These are phyloP conservation scores for Allygus modestus DNA, from an alignment of 2,888 invertebrate species.

Conservation along the genomic window DNA sequence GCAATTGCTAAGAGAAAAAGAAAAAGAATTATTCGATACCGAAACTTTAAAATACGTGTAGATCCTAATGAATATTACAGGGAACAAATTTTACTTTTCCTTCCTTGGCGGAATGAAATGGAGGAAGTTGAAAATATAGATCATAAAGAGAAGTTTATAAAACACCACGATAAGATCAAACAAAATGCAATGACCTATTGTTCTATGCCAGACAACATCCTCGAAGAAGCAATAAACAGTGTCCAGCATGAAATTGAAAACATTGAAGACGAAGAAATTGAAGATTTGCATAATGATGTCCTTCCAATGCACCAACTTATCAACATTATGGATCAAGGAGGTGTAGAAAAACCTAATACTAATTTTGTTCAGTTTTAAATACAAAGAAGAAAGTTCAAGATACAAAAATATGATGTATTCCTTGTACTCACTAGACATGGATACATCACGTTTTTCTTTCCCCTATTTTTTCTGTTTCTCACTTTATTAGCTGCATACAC, in stretches of 20 bases:
- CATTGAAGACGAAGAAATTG: slow-evolving; percentile 37
- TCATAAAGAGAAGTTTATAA: neutral
- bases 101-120: slow-evolving; percentile 36
- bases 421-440: too few species aligned
- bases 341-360: neutral
- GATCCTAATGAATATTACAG: slow-evolving; percentile 42
- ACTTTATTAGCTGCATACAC: too few species aligned
- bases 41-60: neutral
- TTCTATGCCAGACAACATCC: neutral
- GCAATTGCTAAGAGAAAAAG: neutral
- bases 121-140: neutral
- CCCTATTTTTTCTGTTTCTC: too few species aligned
- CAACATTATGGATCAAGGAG: slow-evolving; percentile 18
- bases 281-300: neutral
- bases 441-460: too few species aligned
- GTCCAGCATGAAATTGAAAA: neutral
- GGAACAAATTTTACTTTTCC: slow-evolving; percentile 22
- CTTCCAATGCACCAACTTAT: neutral
- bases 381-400: too few species aligned
- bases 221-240: neutral
- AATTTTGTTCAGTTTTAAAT: too few species aligned
- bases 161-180: neutral
- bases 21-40: slow-evolving; percentile 20
- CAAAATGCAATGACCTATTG: neutral
- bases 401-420: too few species aligned